These are phyloP conservation scores for Camelus dromedarius DNA, from an alignment of 2,113 vertebrate species.

Conservation along the genomic window DNA sequence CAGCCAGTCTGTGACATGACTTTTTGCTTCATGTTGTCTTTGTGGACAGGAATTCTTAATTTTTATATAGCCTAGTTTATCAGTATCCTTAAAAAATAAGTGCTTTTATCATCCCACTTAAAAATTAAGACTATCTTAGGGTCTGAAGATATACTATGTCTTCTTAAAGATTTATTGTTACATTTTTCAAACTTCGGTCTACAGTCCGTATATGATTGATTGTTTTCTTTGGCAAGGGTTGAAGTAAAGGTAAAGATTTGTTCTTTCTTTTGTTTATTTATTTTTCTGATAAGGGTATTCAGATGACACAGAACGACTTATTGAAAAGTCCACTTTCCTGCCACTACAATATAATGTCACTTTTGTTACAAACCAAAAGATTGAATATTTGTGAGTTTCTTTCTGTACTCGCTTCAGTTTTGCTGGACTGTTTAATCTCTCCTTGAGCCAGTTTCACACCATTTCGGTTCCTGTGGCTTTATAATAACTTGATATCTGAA, in stretches of 20 bases:
- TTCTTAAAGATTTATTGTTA: neutral
- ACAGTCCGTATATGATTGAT: neutral
- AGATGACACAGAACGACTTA: neutral
- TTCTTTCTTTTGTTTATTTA: neutral
- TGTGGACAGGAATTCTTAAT: neutral
- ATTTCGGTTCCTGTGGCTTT: conserved; percentile 3
- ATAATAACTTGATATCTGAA: neutral
- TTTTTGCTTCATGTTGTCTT: neutral
- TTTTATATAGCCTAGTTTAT: neutral
- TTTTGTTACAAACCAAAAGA: neutral
- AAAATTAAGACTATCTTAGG: neutral
- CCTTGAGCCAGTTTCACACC: neutral
- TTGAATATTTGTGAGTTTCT: neutral
- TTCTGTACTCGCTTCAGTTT: neutral
- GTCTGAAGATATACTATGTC: neutral
- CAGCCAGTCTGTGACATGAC: neutral
- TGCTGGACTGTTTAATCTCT: neutral
- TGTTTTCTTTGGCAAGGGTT: neutral
- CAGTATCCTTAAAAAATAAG: neutral
- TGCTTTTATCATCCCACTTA: neutral
- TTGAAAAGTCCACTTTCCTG: neutral
- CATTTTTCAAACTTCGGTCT: neutral
- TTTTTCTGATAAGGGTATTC: neutral
- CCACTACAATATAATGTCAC: neutral
- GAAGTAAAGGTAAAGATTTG: neutral